A percentile compares a stretch with the other conserved stretches of the same genome.
Conservation (phyloP, 2,797 vertebrate genomes). For the Bradypodion ventrale region DNA sequence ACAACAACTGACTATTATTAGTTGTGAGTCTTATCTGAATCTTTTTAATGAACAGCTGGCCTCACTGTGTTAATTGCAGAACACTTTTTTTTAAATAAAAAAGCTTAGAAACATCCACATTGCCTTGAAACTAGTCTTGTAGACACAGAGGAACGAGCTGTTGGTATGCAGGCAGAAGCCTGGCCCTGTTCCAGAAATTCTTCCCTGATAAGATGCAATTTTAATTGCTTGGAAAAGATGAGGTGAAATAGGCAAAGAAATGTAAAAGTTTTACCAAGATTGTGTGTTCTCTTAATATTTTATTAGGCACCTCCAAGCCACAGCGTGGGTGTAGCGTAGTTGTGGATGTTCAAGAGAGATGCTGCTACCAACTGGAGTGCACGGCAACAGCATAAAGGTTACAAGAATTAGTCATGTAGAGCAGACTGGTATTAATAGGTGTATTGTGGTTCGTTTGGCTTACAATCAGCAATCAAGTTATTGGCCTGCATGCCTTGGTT, state of each 20-base stretch:
- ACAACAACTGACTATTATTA: not conserved
- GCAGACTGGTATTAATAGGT: conserved; percentile 73
- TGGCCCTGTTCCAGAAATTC: conserved; percentile 64
- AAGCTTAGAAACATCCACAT: conserved; percentile 41
- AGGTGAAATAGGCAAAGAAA: conserved; percentile 40
- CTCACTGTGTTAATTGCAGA: conserved; percentile 31
- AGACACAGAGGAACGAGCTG: conserved; percentile 69
- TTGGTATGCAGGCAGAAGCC: conserved; percentile 66
- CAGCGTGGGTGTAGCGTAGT: conserved; percentile 49
- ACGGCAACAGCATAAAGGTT: conserved; percentile 72
- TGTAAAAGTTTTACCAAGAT: conserved; percentile 18
- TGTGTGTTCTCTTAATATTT: conserved; percentile 28
- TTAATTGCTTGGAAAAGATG: conserved; percentile 48
- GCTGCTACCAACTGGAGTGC: conserved; percentile 65
- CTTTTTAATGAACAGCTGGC: conserved; percentile 3
- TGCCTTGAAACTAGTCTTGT: conserved; percentile 62
- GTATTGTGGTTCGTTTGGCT: conserved; percentile 73
- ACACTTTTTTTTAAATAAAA: not conserved
- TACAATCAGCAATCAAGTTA: conserved; percentile 68
- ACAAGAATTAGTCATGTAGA: conserved; percentile 75
- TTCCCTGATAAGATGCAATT: conserved; percentile 42
- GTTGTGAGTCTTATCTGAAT: not conserved
- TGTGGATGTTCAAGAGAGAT: not conserved
- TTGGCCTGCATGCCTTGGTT: conserved; percentile 70
- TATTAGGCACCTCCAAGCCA: not conserved